Percentiles rank a stretch among this genome's conserved stretches.
phyloP scores from a whole-genome alignment of 2,888 invertebrate genomes.

The Melinaea menophilus region DNA sequence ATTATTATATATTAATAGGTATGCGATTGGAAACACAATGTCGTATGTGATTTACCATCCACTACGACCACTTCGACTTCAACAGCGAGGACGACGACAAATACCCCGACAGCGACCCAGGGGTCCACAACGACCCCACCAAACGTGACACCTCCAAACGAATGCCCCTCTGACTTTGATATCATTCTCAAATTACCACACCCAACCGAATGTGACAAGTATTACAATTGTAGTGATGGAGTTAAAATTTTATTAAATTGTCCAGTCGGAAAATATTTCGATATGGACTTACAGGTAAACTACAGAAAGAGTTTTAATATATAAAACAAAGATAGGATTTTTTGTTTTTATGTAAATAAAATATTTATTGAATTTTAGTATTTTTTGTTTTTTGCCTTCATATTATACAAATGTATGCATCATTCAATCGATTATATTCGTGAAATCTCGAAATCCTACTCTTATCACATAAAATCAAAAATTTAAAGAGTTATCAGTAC shows the following conservation, averaged over 20 bases:
- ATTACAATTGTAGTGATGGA: constrained; percentile 49
- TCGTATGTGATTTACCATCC: not conserved
- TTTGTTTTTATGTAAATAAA: too few species aligned
- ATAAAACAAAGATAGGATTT: too few species aligned
- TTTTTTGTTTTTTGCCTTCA: too few species aligned
- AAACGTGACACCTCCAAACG: constrained; percentile 30
- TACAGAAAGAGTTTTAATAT: constrained; percentile 10
- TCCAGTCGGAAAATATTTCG: constrained; percentile 41
- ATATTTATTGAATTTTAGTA: too few species aligned
- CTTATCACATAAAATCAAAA: too few species aligned
- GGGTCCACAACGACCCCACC: constrained; percentile 21
- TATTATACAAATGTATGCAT: too few species aligned
- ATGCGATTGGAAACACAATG: constrained; percentile 1
- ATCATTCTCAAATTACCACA: constrained; percentile 45
- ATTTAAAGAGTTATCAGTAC: too few species aligned
- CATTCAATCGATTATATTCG: too few species aligned
- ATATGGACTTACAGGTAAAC: constrained; percentile 41
- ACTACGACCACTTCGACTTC: constrained; percentile 13
- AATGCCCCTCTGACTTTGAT: constrained; percentile 44
- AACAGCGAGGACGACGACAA: constrained; percentile 9
- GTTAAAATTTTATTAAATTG: constrained; percentile 40
- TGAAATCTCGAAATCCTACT: too few species aligned
- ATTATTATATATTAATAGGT: not conserved
- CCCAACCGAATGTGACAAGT: constrained; percentile 47
- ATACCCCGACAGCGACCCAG: constrained; percentile 15